Base-by-base conservation (phyloP, 64 coral and sea anemone genomes). In the Acropora yongei region DNA sequence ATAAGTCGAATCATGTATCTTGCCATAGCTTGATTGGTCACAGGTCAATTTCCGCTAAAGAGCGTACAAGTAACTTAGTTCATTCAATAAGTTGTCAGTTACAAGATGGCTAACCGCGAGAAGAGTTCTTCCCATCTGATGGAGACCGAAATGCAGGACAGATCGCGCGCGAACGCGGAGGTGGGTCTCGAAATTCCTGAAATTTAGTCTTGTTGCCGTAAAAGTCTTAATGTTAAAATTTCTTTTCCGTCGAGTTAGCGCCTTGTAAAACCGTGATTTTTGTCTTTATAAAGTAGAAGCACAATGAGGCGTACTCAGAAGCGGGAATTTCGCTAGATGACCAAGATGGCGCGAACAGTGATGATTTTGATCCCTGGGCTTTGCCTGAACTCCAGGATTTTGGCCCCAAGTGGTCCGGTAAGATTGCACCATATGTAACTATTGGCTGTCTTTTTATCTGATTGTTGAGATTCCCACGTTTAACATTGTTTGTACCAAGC, bases 321-420 rank as follows among this genome's bases (percentile, higher is more conserved):
- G 82, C 19, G 2, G 82, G 44, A 17, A 44, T 61, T 3, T 0
- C 60, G 6, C 8, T 13, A 85, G 72, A 48, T 12, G 53, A 39
- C 2, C 41, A 14, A 4, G 89, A 84, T 18, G 0, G 2, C 6
- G 75, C 55, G 2, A 17, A 5, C 0, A 57, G 39, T 16, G 95
- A 97, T 43, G 95, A 94, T 43, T 97, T 94, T 63, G 95, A 97
- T 71, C 95, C 95, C 6, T 97, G 95, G 95, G 95, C 95, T 79
- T 91, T 97, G 78, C 95, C 95, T 18, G 92, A 90, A 82, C 84
- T 97, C 50, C 78, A 97, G 72, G 75, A 81, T 30, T 17, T 50
- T 87, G 95, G 95, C 16, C 95, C 88, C 7, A 91, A 97, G 88
- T 97, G 95, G 95, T 77, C 89, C 58, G 95, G 95, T 97, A 83